phyloP scores from a whole-genome alignment of 2,888 invertebrate genomes.

The Apodemia hepburni region DNA sequence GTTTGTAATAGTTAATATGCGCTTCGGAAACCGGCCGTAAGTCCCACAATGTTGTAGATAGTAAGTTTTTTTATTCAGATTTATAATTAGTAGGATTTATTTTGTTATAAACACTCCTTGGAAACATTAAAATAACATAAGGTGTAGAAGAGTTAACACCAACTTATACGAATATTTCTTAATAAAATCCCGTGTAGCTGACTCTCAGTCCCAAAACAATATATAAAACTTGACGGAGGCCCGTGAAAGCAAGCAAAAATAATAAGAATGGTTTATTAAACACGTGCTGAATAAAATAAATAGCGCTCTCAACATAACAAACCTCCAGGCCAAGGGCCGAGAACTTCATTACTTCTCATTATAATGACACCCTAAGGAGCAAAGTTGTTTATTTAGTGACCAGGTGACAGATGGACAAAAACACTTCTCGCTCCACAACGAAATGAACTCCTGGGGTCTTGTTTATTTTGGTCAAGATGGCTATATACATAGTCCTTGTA shows the following conservation, averaged over 20 bases:
- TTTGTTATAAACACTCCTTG: too few relatives aligned
- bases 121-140: too few relatives aligned
- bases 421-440: conserved; percentile 46
- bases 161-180: too few relatives aligned
- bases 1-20: too few relatives aligned
- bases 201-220: neutral
- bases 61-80: too few relatives aligned
- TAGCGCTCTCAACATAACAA: conserved; percentile 70
- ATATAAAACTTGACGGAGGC: neutral
- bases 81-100: too few relatives aligned
- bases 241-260: conserved; percentile 10
- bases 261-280: conserved; percentile 11
- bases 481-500: neutral
- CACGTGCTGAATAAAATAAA: conserved; percentile 45
- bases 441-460: conserved; percentile 44
- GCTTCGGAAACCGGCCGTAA: too few relatives aligned
- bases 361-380: conserved; percentile 64
- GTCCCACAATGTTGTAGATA: too few relatives aligned
- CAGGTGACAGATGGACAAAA: conserved; percentile 67
- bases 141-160: too few relatives aligned
- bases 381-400: conserved; percentile 69
- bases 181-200: neutral
- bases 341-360: conserved; percentile 75
- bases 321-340: conserved; percentile 56
- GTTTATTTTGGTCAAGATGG: conserved; percentile 40